Conservation (phyloP, 2,113 vertebrate genomes). For the Plecotus auritus region DNA sequence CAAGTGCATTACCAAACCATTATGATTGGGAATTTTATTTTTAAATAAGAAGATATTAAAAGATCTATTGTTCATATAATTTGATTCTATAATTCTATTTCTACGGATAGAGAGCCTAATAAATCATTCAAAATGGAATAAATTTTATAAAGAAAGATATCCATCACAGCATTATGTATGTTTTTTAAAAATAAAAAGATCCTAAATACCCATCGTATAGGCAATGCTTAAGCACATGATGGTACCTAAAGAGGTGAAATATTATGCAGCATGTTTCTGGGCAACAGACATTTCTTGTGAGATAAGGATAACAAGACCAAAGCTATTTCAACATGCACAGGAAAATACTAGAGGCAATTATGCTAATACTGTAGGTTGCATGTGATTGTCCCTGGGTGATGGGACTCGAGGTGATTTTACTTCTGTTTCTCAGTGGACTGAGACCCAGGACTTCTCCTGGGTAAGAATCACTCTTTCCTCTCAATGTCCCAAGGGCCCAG, state of each 20-base stretch:
- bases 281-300: neutral
- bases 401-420: neutral
- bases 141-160: neutral
- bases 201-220: neutral
- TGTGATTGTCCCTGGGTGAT: neutral
- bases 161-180: neutral
- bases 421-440: neutral
- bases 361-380: neutral
- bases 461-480: neutral
- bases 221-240: neutral
- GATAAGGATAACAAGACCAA: too few species aligned
- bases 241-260: neutral
- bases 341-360: neutral
- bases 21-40: too few species aligned
- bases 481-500: too few species aligned
- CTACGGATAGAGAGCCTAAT: too few species aligned
- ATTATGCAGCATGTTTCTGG: neutral
- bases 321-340: too few species aligned
- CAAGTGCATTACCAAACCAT: too few species aligned
- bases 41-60: too few species aligned
- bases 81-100: too few species aligned
- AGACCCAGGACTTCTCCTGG: neutral
- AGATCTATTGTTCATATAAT: too few species aligned
- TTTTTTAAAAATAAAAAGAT: neutral
- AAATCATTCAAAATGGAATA: too few species aligned